These are phyloP conservation scores for Danionella cerebrum DNA, from an alignment of 2,113 vertebrate genomes.

Conservation along the genomic window DNA sequence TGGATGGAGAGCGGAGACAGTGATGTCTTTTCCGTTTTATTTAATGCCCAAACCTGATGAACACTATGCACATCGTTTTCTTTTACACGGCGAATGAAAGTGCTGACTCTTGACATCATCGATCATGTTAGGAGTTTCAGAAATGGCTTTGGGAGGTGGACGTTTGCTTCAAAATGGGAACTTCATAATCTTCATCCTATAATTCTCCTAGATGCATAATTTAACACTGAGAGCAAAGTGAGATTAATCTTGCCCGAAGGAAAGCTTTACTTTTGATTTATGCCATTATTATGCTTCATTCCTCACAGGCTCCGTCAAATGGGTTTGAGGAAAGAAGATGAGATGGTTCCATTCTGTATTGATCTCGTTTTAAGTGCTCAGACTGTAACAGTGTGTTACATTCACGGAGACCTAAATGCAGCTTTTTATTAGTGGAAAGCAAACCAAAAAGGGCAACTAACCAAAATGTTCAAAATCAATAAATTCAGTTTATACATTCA, in stretches of 20 bases:
- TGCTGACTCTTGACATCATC: constrained; percentile 10
- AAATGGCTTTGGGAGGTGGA: background rate
- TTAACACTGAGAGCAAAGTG: constrained; percentile 30
- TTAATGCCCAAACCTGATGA: constrained; percentile 1
- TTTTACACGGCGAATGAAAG: constrained; percentile 2
- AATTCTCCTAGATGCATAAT: constrained; percentile 43
- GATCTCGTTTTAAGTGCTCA: constrained; percentile 24
- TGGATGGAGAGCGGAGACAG: background rate
- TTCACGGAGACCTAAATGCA: too few relatives aligned
- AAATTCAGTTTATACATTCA: too few relatives aligned
- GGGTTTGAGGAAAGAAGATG: constrained; percentile 23
- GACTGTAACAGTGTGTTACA: background rate
- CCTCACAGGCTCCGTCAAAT: constrained; percentile 11
- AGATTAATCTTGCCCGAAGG: constrained; percentile 43
- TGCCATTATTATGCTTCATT: constrained; percentile 37
- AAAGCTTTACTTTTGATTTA: constrained; percentile 55
- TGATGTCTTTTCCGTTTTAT: background rate
- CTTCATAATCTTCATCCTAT: constrained; percentile 20
- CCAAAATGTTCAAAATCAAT: too few relatives aligned
- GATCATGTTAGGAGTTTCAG: background rate
- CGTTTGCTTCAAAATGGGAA: constrained; percentile 9
- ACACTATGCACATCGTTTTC: background rate
- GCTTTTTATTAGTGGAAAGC: too few relatives aligned
- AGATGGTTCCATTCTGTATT: constrained; percentile 36
- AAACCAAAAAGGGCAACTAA: too few relatives aligned